Percentiles rank a stretch among this genome's conserved stretches.
These are phyloP conservation scores for Rhopilema esculentum DNA, from an alignment of 30 jellyfish, hydroid and myxozoan genomes.

Conservation along the genomic window DNA sequence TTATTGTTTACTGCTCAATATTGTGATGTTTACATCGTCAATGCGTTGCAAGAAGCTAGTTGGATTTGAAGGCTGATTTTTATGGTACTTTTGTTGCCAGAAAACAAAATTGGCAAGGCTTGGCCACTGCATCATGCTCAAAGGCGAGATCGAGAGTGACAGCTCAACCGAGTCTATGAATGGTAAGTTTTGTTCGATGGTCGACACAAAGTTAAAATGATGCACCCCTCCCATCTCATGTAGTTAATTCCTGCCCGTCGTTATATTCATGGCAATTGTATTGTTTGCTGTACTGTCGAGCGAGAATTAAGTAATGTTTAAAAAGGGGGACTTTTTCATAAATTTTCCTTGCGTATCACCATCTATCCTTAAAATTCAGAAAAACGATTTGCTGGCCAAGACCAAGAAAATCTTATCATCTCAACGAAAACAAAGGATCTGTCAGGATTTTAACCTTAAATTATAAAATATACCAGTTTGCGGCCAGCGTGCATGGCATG, in stretches of 20 bases:
- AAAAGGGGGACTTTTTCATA: no score
- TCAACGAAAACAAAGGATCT: no score
- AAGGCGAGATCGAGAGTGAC: conserved; percentile 68
- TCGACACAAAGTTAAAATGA: no score
- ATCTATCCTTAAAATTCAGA: no score
- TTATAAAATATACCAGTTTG: no score
- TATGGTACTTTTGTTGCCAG: background rate
- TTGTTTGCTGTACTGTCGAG: background rate
- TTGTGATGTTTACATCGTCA: conserved; percentile 6
- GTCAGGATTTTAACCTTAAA: no score
- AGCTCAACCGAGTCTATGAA: conserved; percentile 74
- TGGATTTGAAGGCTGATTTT: background rate
- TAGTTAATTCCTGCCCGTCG: background rate
- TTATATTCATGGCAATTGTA: background rate
- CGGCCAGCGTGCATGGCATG: no score
- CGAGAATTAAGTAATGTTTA: background rate
- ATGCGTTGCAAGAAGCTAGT: background rate
- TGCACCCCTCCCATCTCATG: no score
- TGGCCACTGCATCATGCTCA: conserved; percentile 41
- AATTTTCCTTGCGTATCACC: no score
- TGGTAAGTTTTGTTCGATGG: conserved; percentile 60
- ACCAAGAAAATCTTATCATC: no score
- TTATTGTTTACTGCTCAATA: background rate
- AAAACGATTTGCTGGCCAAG: no score
- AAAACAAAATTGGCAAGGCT: background rate